Conservation (phyloP, 1,140 invertebrate species). For the Stegodyphus dumicola region DNA sequence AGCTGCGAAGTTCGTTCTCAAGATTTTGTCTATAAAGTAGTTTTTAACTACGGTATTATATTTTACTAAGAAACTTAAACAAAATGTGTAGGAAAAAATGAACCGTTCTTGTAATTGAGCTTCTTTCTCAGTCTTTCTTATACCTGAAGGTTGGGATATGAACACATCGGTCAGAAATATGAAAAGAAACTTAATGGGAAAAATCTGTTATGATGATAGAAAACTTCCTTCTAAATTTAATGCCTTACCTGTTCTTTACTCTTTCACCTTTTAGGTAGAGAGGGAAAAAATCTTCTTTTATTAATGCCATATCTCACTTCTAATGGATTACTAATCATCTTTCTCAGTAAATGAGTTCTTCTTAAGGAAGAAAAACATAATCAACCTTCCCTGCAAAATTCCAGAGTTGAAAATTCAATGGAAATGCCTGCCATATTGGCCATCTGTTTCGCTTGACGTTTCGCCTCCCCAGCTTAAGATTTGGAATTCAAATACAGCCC, state of each 20-base stretch:
- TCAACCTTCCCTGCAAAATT: slow-evolving; percentile 1
- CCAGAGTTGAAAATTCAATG: slow-evolving; percentile 25
- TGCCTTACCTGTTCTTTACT: neutral
- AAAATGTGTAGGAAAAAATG: no score
- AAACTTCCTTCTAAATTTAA: no score
- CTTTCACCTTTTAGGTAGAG: neutral
- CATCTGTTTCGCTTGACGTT: slow-evolving; percentile 56
- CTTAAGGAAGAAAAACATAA: slow-evolving; percentile 43
- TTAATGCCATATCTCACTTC: slow-evolving; percentile 45
- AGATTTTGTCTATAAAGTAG: no score
- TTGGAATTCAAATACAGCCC: slow-evolving; percentile 55
- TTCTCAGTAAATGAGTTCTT: slow-evolving; percentile 42
- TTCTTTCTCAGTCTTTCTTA: no score
- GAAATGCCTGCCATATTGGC: slow-evolving; percentile 54
- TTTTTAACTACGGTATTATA: no score
- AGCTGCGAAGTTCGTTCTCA: no score
- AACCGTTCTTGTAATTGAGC: no score
- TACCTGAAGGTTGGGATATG: no score
- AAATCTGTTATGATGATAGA: no score
- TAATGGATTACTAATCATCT: slow-evolving; percentile 55
- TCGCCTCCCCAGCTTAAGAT: slow-evolving; percentile 41
- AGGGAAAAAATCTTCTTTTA: slow-evolving; percentile 28
- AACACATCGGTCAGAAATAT: no score
- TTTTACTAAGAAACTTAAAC: no score
- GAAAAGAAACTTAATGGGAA: no score